These are phyloP conservation scores for Drosophila dunni DNA, from an alignment of 1,140 invertebrate species.

Conservation along the genomic window DNA sequence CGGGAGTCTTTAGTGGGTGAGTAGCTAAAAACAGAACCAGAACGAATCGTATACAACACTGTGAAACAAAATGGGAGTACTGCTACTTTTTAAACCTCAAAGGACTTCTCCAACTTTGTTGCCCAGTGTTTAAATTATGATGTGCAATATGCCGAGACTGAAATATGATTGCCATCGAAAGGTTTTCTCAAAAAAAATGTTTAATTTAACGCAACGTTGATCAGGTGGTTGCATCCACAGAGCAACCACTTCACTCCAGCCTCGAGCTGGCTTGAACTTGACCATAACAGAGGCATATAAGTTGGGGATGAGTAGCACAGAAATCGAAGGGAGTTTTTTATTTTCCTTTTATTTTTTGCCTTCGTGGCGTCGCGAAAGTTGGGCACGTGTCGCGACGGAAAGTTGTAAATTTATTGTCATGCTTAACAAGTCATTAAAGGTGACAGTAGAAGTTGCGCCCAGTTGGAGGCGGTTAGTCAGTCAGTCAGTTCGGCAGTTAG, in stretches of 20 bases:
- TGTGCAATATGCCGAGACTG: conserved; percentile 52
- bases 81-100: neutral
- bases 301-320: neutral
- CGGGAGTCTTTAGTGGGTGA: conserved; percentile 81
- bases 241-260: conserved; percentile 12
- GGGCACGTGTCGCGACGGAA: conserved; percentile 60
- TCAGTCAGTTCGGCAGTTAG: conserved; percentile 4
- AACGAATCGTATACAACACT: conserved; percentile 43
- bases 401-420: conserved; percentile 82
- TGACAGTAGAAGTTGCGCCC: conserved; percentile 20
- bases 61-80: neutral
- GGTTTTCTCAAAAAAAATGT: conserved; percentile 41
- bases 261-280: conserved; percentile 64
- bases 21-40: conserved; percentile 44
- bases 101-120: conserved; percentile 1
- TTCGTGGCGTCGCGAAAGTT: conserved; percentile 70
- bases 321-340: conserved; percentile 9
- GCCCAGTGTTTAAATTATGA: conserved; percentile 32
- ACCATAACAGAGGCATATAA: conserved; percentile 43
- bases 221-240: conserved; percentile 23
- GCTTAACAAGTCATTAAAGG: conserved; percentile 79
- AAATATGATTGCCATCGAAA: conserved; percentile 68
- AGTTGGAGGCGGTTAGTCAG: conserved; percentile 18
- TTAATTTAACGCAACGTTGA: conserved; percentile 84
- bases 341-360: no score